A percentile compares a stretch with the other conserved stretches of the same genome.
Conservation (phyloP, 1,140 invertebrate genomes). For the Aphelinus certus region DNA sequence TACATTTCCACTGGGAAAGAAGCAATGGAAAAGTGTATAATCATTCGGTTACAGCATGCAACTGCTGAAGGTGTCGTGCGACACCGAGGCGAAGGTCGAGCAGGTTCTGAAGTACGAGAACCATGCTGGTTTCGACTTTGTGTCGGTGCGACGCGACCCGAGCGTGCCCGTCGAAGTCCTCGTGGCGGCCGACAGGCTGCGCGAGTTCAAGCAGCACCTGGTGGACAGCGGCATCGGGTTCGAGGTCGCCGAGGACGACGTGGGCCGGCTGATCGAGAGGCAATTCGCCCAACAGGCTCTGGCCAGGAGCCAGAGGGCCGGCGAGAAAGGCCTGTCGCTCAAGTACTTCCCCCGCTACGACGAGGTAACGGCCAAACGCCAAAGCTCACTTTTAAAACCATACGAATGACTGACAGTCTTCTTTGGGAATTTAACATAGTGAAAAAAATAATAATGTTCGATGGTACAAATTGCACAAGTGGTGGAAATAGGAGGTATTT, state of each 20-base stretch:
- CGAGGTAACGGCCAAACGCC: slow-evolving; percentile 27
- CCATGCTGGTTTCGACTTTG: slow-evolving; percentile 47
- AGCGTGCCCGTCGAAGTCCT: slow-evolving; percentile 45
- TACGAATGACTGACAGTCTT: too few species aligned
- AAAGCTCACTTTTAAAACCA: slow-evolving; percentile 26
- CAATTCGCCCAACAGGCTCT: slow-evolving; percentile 19
- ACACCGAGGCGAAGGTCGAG: slow-evolving; percentile 36
- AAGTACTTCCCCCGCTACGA: slow-evolving; percentile 18
- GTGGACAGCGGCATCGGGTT: slow-evolving; percentile 43
- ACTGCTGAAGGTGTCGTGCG: slow-evolving; percentile 43
- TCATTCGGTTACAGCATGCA: slow-evolving; percentile 41
- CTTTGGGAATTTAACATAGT: slow-evolving; percentile 45
- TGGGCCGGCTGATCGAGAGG: slow-evolving; percentile 31
- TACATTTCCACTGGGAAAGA: neutral
- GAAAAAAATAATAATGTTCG: slow-evolving; percentile 52
- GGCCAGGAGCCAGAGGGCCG: neutral
- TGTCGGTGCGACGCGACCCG: slow-evolving; percentile 40
- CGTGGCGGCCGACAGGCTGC: slow-evolving; percentile 43
- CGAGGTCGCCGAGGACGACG: slow-evolving; percentile 44
- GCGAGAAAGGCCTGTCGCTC: slow-evolving; percentile 16
- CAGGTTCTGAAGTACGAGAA: slow-evolving; percentile 43
- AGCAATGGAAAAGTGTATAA: neutral
- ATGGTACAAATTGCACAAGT: too few species aligned
- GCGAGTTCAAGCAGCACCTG: slow-evolving; percentile 44
- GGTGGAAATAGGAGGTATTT: slow-evolving; percentile 44